Evolutionary conservation across 2,113 vertebrate species (phyloP), one percentile per base, ranked within the genome.

Genomic region (Euleptes europaea): DNA sequence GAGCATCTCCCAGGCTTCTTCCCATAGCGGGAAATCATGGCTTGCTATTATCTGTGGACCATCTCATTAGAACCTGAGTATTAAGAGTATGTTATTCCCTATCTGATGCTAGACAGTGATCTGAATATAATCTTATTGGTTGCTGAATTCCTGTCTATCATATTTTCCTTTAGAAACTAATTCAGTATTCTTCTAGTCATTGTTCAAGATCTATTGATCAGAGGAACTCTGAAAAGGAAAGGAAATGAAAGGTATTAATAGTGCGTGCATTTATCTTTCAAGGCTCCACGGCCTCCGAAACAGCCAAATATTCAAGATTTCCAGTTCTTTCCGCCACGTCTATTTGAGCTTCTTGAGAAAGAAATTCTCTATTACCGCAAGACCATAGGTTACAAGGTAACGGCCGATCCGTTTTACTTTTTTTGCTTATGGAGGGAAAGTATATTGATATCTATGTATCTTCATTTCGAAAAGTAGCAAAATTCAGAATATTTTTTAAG

Each of bases 301-400:
- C 97, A 98, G 87, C 97, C 97, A 86, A 98, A 97, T 93, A 97
- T 98, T 93, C 98, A 98, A 88, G 98, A 98, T 94, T 98, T 98
- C 91, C 98, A 98, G 35, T 98, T 98, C 93, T 98, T 98, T 67
- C 97, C 98, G 54, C 97, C 97, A 57, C 96, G 96, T 73, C 95
- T 98, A 79, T 98, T 98, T 95, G 98, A 98, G 84, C 95, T 98
- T 82, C 94, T 98, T 89, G 98, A 98, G 91, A 97, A 98, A 93
- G 98, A 98, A 95, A 98, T 98, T 90, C 95, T 98, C 35, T 96
- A 97, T 92, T 98, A 98, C 91, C 96, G 97, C 88, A 98, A 98
- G 93, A 98, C 97, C 47, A 97, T 98, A 90, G 97, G 97, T 80
- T 98, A 98, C 88, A 98, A 98, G 97, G 97, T 98, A 95, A 90